Evolutionary conservation across 1,140 invertebrate species (phyloP).

Genomic region (Aleiodes sp.): DNA sequence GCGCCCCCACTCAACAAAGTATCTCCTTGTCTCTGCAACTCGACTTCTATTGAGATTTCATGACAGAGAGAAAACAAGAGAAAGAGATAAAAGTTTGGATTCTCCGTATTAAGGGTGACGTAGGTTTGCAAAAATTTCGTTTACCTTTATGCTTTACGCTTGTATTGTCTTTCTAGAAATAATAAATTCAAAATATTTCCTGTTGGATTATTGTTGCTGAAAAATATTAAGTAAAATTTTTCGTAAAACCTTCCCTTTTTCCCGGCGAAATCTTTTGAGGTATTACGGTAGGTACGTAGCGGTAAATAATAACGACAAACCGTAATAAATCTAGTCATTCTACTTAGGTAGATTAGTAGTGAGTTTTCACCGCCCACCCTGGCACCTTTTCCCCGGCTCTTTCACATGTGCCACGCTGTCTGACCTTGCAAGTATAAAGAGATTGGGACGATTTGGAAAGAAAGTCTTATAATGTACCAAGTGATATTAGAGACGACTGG

Average conservation of each 20-base stretch:
- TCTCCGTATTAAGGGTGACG: no score
- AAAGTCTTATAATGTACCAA: neutral
- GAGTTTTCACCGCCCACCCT: neutral
- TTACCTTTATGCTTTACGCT: no score
- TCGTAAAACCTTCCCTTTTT: neutral
- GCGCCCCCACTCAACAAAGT: neutral
- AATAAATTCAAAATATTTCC: no score
- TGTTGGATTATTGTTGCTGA: no score
- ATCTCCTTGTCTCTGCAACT: neutral
- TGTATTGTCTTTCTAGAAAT: no score
- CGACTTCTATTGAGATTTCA: no score
- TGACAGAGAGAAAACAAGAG: no score
- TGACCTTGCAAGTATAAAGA: neutral
- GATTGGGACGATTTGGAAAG: neutral
- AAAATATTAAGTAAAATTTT: neutral
- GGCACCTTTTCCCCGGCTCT: neutral
- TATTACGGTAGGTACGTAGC: neutral
- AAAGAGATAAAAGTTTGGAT: no score
- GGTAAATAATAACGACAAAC: slow-evolving; percentile 6
- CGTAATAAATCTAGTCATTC: slow-evolving; percentile 24
- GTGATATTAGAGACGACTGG: no score
- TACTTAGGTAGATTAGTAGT: slow-evolving; percentile 24
- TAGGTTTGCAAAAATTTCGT: no score
- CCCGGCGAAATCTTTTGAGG: neutral
- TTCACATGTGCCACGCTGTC: neutral